Conservation (phyloP, 2,113 vertebrate genomes). For the Elaphurus davidianus region DNA sequence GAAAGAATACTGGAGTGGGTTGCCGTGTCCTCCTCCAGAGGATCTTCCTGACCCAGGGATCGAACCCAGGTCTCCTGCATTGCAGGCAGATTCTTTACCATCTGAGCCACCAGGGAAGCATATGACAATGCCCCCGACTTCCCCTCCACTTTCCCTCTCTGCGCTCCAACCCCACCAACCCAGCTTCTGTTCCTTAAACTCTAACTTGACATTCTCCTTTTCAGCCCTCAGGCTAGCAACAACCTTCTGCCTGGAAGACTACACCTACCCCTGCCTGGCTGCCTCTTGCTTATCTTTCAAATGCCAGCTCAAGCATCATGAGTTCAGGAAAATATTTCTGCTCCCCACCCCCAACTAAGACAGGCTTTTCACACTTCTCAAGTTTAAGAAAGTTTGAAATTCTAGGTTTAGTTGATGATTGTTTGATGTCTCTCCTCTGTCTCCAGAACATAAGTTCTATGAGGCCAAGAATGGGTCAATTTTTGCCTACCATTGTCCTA, state of each 20-base stretch:
- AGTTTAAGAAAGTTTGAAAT: not conserved
- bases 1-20: not conserved
- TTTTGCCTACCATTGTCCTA: not conserved
- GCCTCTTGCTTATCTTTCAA: not conserved
- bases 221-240: not conserved
- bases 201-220: not conserved
- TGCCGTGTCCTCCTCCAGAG: not conserved
- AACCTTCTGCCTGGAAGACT: not conserved
- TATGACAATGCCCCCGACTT: not conserved
- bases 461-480: not conserved
- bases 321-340: not conserved
- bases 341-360: not conserved
- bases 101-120: not conserved
- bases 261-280: not conserved
- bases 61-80: not conserved
- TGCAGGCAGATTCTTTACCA: not conserved
- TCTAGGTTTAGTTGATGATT: not conserved
- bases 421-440: not conserved
- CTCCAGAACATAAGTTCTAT: not conserved
- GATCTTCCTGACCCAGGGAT: not conserved
- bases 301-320: not conserved
- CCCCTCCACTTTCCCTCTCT: not conserved
- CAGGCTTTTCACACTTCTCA: not conserved
- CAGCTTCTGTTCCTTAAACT: not conserved
- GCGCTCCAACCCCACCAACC: not conserved